A percentile compares a stretch with the other conserved stretches of the same genome.
Conservation (phyloP, 2,888 invertebrate genomes). For the Meloe dianella region DNA sequence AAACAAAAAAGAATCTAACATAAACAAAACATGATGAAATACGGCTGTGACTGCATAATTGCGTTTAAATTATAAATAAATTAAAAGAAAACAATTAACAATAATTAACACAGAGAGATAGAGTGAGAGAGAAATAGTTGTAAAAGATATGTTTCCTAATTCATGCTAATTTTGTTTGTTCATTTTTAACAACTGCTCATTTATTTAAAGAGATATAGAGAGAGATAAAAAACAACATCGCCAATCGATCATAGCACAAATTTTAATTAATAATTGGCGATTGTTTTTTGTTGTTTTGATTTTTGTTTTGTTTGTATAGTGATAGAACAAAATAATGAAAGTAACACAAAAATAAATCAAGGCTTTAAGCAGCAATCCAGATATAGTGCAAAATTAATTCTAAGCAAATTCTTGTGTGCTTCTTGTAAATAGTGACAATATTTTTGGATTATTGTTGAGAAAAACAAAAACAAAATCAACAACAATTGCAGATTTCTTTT, state of each 20-base stretch:
- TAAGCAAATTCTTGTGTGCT: conserved; percentile 36
- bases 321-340: conserved; percentile 19
- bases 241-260: not conserved
- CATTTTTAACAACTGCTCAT: not conserved
- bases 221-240: not conserved
- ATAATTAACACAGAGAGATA: not conserved
- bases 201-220: no score
- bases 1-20: conserved; percentile 34
- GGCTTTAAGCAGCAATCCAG: conserved; percentile 29
- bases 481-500: not conserved
- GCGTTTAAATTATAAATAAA: conserved; percentile 16
- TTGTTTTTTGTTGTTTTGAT: conserved; percentile 23
- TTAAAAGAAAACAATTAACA: not conserved
- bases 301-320: no score
- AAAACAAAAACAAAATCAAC: not conserved
- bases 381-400: conserved; percentile 44
- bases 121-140: no score
- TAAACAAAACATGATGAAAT: conserved; percentile 21
- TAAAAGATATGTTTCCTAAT: not conserved
- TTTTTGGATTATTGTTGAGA: conserved; percentile 43
- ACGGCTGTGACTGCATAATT: conserved; percentile 51
- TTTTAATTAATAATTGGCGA: not conserved
- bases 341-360: conserved; percentile 24
- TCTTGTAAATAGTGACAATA: conserved; percentile 41
- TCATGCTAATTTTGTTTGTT: not conserved